Percentiles rank a stretch among this genome's conserved stretches.
Conservation (phyloP, 2,797 vertebrate genomes). For the Lerista edwardsae region DNA sequence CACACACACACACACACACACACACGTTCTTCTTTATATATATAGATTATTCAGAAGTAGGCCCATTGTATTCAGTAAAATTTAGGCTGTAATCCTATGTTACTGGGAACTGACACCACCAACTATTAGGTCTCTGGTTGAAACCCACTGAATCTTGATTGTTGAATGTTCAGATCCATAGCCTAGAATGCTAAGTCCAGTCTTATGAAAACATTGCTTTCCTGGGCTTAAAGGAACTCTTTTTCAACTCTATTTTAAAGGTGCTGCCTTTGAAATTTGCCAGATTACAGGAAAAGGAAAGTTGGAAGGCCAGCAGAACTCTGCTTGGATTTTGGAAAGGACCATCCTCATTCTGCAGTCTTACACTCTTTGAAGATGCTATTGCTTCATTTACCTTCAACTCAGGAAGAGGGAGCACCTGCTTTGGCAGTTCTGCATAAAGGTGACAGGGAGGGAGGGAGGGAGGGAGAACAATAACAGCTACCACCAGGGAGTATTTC, state of each 20-base stretch:
- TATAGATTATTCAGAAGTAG: no score
- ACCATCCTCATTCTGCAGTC: not conserved
- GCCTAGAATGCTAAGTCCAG: not conserved
- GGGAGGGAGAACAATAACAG: not conserved
- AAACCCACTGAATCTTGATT: not conserved
- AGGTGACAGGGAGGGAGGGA: not conserved
- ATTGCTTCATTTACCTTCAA: not conserved
- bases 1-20: no score
- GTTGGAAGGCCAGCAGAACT: not conserved
- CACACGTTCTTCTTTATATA: no score
- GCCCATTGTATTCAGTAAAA: no score
- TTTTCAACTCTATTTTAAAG: not conserved
- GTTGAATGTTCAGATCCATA: not conserved
- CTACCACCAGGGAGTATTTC: not conserved
- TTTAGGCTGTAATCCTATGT: no score
- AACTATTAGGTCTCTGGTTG: not conserved
- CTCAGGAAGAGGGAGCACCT: not conserved
- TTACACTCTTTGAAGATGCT: not conserved
- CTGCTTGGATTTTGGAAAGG: not conserved
- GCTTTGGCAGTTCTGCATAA: not conserved
- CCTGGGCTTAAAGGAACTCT: not conserved
- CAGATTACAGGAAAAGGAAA: not conserved
- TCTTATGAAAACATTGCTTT: not conserved
- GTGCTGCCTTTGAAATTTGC: not conserved
- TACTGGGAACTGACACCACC: no score